These are phyloP conservation scores for Lacerta agilis DNA, from an alignment of 2,797 vertebrate genomes.

Conservation along the genomic window DNA sequence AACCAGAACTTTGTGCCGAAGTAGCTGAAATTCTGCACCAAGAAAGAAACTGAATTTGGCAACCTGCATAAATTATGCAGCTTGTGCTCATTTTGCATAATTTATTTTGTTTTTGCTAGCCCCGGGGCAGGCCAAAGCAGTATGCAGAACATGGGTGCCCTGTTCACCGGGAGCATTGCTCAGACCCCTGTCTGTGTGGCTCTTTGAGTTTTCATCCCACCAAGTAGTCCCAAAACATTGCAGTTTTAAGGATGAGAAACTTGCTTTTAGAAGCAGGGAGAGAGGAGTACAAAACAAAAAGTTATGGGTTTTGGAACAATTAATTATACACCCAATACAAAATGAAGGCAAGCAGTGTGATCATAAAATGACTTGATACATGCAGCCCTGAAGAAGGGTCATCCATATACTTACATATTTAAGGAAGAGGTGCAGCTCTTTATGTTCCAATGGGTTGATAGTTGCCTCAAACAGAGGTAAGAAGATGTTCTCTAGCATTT, in stretches of 20 bases:
- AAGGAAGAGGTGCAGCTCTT: slow-evolving; percentile 87
- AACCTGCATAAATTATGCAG: not conserved
- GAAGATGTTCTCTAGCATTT: slow-evolving; percentile 96
- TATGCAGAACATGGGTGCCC: not conserved
- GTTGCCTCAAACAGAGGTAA: slow-evolving; percentile 94
- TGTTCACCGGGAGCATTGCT: not conserved
- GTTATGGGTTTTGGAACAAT: not conserved
- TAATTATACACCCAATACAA: not conserved
- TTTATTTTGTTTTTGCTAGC: not conserved
- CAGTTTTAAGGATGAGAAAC: not conserved
- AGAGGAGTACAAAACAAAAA: not conserved
- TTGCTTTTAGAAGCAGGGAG: not conserved
- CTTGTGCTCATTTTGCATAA: not conserved
- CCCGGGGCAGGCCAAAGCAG: not conserved
- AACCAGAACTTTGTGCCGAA: not conserved
- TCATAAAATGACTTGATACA: not conserved
- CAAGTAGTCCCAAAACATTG: not conserved
- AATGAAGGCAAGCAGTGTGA: not conserved
- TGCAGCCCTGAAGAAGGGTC: not conserved
- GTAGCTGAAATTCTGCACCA: not conserved
- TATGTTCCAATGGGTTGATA: slow-evolving; percentile 91
- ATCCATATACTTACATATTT: slow-evolving; percentile 88
- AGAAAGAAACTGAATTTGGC: not conserved
- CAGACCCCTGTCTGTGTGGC: not conserved
- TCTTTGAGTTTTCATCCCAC: not conserved